These are phyloP conservation scores for Yponomeuta sedellus DNA, from an alignment of 2,888 invertebrate species.

Conservation along the genomic window DNA sequence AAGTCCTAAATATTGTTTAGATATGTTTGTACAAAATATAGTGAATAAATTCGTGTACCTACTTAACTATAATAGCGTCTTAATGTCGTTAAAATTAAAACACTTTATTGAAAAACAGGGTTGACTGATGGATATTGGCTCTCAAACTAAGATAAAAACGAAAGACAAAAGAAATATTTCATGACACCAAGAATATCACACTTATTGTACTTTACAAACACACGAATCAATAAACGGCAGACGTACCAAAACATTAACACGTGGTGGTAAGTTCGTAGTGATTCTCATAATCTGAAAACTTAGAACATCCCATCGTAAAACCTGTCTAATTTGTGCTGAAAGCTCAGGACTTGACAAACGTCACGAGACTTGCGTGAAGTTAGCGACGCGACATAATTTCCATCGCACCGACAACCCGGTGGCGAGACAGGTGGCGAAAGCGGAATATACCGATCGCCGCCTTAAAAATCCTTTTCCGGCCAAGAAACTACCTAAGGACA, in stretches of 20 bases:
- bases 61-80: not conserved
- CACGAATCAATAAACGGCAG: too few relatives aligned
- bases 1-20: not conserved
- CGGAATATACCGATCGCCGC: slow-evolving; percentile 27
- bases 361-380: slow-evolving; percentile 16
- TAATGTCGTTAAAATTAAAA: too few relatives aligned
- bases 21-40: not conserved
- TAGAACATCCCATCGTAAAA: not conserved
- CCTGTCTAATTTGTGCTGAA: too few relatives aligned
- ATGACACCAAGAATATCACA: not conserved
- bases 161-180: not conserved
- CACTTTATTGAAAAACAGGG: too few relatives aligned
- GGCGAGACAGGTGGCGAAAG: slow-evolving; percentile 18
- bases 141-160: too few relatives aligned
- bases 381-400: not conserved
- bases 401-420: slow-evolving; percentile 30
- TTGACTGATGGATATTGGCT: too few relatives aligned
- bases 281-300: not conserved
- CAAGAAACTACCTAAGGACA: slow-evolving; percentile 53
- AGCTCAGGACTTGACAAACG: slow-evolving; percentile 17
- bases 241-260: not conserved
- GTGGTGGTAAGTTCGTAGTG: too few relatives aligned
- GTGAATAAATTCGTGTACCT: not conserved
- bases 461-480: slow-evolving; percentile 39
- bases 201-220: too few relatives aligned